phyloP scores from a whole-genome alignment of 1,140 invertebrate species.

The Drosophila orena region DNA sequence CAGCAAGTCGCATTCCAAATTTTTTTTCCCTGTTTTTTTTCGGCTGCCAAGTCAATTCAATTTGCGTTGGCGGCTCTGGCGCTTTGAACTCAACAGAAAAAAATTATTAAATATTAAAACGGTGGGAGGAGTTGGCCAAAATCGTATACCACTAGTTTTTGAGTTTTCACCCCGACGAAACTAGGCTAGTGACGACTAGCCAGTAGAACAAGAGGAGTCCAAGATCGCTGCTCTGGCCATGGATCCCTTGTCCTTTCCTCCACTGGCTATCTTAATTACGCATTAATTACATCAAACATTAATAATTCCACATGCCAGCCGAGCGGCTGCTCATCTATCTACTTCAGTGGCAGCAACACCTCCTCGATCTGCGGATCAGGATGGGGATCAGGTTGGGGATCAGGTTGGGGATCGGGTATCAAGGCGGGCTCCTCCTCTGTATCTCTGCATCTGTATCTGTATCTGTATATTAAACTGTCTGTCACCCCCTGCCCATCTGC shows the following conservation, averaged over 20 bases:
- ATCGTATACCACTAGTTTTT: conserved; percentile 27
- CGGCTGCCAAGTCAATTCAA: conserved; percentile 39
- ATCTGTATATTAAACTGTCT: conserved; percentile 54
- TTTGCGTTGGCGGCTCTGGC: conserved; percentile 72
- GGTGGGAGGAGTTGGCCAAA: conserved; percentile 54
- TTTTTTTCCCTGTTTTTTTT: neutral
- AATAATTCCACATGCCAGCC: conserved; percentile 64
- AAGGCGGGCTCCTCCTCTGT: conserved; percentile 11
- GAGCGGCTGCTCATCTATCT: conserved; percentile 63
- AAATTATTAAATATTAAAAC: conserved; percentile 3
- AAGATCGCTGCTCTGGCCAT: conserved; percentile 7
- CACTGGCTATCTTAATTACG: conserved; percentile 75
- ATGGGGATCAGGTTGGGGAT: conserved; percentile 10
- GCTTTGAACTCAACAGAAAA: conserved; percentile 60
- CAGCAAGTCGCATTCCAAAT: conserved; percentile 7
- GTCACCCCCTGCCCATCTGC: conserved; percentile 30
- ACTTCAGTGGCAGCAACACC: conserved; percentile 74
- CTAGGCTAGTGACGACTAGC: conserved; percentile 23
- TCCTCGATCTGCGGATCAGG: conserved; percentile 46
- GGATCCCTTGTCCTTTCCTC: conserved; percentile 25
- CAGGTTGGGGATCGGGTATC: conserved; percentile 31
- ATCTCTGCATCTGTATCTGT: conserved; percentile 11
- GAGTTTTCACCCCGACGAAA: conserved; percentile 13
- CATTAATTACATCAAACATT: conserved; percentile 82
- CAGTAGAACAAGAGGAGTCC: conserved; percentile 2